Conservation (phyloP, 2,113 vertebrate species). For the Lucifuga dentata region DNA sequence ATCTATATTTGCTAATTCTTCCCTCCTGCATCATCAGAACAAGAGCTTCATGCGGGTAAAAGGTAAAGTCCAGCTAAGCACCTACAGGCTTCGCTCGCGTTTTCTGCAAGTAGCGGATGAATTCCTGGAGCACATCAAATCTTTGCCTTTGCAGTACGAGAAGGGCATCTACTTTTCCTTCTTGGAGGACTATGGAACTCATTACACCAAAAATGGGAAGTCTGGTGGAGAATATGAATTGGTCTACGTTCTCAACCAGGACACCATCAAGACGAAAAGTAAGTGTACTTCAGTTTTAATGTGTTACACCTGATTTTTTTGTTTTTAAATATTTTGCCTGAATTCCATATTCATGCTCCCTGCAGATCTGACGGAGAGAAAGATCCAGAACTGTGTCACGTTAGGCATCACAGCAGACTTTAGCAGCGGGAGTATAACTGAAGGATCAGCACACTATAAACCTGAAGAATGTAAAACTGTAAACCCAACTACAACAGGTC, state of each 20-base stretch:
- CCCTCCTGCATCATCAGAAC: constrained; percentile 49
- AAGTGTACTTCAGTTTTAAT: constrained; percentile 42
- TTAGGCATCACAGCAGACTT: constrained; percentile 42
- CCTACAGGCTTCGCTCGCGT: constrained; percentile 85
- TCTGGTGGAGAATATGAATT: constrained; percentile 91
- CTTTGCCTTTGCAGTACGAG: constrained; percentile 86
- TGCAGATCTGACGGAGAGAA: constrained; percentile 81
- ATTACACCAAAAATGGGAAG: constrained; percentile 87
- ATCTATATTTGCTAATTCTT: constrained; percentile 10
- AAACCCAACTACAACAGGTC: constrained; percentile 34
- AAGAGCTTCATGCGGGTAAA: constrained; percentile 82
- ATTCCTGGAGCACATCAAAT: constrained; percentile 85
- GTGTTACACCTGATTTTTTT: no score
- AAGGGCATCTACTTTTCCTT: constrained; percentile 92
- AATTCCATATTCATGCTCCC: neutral
- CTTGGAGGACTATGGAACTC: constrained; percentile 93
- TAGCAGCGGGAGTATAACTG: fast-evolving
- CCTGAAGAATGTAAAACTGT: constrained; percentile 37
- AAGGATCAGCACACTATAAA: fast-evolving
- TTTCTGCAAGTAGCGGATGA: constrained; percentile 73
- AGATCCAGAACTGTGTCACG: constrained; percentile 83
- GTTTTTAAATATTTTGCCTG: neutral
- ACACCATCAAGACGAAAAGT: constrained; percentile 78
- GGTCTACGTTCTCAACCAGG: constrained; percentile 88
- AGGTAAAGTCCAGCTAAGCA: constrained; percentile 86